These are phyloP conservation scores for Pseudorhombus dupliciocellatus DNA, from an alignment of 2,113 vertebrate genomes.

Conservation along the genomic window DNA sequence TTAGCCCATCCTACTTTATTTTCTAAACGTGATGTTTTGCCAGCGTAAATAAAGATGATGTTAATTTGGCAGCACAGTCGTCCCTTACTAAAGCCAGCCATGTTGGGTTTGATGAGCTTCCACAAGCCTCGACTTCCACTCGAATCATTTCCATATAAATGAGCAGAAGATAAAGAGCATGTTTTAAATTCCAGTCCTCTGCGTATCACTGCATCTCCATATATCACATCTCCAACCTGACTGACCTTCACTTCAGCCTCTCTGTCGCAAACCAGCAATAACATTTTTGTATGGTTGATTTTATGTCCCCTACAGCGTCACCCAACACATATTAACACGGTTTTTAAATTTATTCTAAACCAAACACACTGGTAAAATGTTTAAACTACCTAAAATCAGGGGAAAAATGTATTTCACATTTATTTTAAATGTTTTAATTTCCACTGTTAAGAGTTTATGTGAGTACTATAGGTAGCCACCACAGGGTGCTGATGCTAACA, in stretches of 20 bases:
- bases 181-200: neutral
- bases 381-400: too few species aligned
- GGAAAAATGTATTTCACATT: too few species aligned
- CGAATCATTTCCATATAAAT: constrained; percentile 26
- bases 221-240: neutral
- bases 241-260: too few species aligned
- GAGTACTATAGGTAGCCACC: too few species aligned
- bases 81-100: neutral
- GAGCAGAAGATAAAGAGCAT: neutral
- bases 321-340: too few species aligned
- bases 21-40: neutral
- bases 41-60: neutral
- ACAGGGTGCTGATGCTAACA: too few species aligned
- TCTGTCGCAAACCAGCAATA: neutral
- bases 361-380: too few species aligned
- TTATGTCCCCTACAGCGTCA: too few species aligned
- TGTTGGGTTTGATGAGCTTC: constrained; percentile 7
- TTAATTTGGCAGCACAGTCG: neutral
- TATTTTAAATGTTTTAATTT: too few species aligned
- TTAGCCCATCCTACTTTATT: neutral
- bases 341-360: too few species aligned
- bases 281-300: too few species aligned
- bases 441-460: too few species aligned
- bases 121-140: neutral
- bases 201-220: neutral